Evolutionary conservation across 92 coral and sea anemone species (phyloP), one percentile per base, ranked within the genome.

Genomic region (Meandrina meandrites): DNA sequence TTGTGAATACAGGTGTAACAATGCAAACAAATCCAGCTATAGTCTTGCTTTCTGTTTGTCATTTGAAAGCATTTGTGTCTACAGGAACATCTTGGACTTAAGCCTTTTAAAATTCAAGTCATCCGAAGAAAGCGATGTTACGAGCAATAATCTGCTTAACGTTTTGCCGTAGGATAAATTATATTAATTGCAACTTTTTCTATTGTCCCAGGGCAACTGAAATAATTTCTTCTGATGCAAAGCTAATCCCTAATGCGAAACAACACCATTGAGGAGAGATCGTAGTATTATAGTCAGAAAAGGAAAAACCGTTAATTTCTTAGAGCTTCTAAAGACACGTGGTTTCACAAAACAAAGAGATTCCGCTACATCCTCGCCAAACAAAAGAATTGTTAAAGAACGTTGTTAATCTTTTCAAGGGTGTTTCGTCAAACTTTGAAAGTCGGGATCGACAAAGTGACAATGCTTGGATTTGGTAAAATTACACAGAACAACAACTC

Each of bases 1-100:
- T 21, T 30, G 19, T 22, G 67, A 69, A 82, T 24, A 32, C 86
- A 69, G 86, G 86, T 82, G 86, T 53, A 74, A 37, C 58, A 9
- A 56, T 17, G 42, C 81, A 74, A 72, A 83, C 72, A 56, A 84
- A 73, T 17, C 40, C 24, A 19, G 32, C 37, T 22, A 35, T 42
- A 45, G 67, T 66, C 18, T 28, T 1, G 28, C 19, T 28, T 13
- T 15, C 24, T 47, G 53, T 48, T 80, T 28, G 85, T 28, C 27
- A 27, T 16, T 27, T 64, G 35, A 64, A 81, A 45, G 10, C 53
- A 27, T 12, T 81, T 66, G 58, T 68, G 85, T 64, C 37, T 40
- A 27, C 24, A 40, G 34, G 17, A 71, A 3, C 76, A 35, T 32
- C 76, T 17, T 71, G 17, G 24, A 15, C 48, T 35, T 73, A 34